Percentiles rank a stretch among this genome's conserved stretches.
Evolutionary conservation across 1,140 invertebrate species (phyloP).

Genomic region (Copidosoma floridanum): DNA sequence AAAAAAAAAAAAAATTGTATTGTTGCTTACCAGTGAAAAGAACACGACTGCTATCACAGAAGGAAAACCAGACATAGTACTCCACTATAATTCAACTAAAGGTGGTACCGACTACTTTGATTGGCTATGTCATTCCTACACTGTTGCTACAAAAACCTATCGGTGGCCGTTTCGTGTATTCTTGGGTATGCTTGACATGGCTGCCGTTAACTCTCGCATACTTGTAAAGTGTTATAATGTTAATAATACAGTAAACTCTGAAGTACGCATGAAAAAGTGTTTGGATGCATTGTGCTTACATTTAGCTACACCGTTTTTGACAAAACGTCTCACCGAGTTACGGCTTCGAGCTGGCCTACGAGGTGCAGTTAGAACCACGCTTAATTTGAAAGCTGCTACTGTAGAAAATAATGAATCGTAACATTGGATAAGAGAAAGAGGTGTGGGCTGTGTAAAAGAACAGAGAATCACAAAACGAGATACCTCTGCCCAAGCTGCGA

Average conservation of each 20-base stretch:
- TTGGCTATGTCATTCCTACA: conserved; percentile 25
- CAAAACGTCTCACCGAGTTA: not conserved
- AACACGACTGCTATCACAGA: not conserved
- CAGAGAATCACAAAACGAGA: too few species aligned
- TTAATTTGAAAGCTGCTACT: too few species aligned
- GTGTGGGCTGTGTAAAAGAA: too few species aligned
- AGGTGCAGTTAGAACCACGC: too few species aligned
- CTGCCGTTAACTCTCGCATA: conserved; percentile 15
- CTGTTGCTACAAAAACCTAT: conserved; percentile 14
- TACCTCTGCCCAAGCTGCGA: too few species aligned
- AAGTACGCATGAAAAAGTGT: not conserved
- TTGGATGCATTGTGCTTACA: not conserved
- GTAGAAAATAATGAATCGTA: too few species aligned
- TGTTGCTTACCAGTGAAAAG: not conserved
- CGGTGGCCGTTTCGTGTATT: conserved; percentile 31
- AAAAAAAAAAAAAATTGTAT: conserved; percentile 24
- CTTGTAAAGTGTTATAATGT: conserved; percentile 1
- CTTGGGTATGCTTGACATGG: conserved; percentile 26
- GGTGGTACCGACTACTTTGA: conserved; percentile 32
- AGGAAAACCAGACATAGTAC: conserved; percentile 29
- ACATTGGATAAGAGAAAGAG: too few species aligned
- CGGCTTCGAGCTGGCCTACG: not conserved
- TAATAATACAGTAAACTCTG: not conserved
- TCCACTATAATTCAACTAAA: conserved; percentile 31
- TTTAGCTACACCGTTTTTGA: not conserved